These are phyloP conservation scores for Tragelaphus buxtoni DNA, from an alignment of 2,113 vertebrate genomes.

Conservation along the genomic window DNA sequence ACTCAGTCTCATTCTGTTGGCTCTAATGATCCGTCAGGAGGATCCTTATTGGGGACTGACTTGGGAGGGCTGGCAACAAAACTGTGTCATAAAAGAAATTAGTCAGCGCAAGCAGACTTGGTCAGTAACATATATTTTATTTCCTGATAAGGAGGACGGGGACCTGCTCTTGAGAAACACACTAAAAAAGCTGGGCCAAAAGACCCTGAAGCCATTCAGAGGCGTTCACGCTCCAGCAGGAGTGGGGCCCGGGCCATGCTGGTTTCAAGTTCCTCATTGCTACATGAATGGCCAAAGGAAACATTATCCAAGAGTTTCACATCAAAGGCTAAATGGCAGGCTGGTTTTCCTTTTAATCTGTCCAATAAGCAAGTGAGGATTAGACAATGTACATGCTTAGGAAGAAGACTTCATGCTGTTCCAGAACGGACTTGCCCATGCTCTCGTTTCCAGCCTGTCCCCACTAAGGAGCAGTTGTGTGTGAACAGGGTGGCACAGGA, in stretches of 20 bases:
- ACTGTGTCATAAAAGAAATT: background rate
- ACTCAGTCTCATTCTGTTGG: background rate
- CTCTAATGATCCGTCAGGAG: background rate
- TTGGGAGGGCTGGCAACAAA: background rate
- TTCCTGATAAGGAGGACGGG: background rate
- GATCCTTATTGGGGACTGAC: background rate
- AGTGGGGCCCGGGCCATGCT: background rate
- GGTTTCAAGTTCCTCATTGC: slow-evolving; percentile 61
- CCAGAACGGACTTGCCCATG: slow-evolving; percentile 74
- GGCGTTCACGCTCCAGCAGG: slow-evolving; percentile 20
- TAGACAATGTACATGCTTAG: slow-evolving; percentile 72
- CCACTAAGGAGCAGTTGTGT: slow-evolving; percentile 73
- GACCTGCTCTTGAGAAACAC: slow-evolving; percentile 51
- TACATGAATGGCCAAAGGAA: slow-evolving; percentile 81
- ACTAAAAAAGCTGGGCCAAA: background rate
- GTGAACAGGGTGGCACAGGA: slow-evolving; percentile 61
- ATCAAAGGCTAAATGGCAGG: slow-evolving; percentile 79
- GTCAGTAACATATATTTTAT: slow-evolving; percentile 10
- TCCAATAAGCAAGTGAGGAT: slow-evolving; percentile 76
- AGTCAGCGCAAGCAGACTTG: background rate
- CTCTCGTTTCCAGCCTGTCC: slow-evolving; percentile 66
- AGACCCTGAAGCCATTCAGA: background rate
- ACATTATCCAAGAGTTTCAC: slow-evolving; percentile 81
- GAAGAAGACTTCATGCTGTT: slow-evolving; percentile 75
- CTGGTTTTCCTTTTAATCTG: slow-evolving; percentile 73